Conservation (phyloP, 2,797 vertebrate species). For the Manis javanica region DNA sequence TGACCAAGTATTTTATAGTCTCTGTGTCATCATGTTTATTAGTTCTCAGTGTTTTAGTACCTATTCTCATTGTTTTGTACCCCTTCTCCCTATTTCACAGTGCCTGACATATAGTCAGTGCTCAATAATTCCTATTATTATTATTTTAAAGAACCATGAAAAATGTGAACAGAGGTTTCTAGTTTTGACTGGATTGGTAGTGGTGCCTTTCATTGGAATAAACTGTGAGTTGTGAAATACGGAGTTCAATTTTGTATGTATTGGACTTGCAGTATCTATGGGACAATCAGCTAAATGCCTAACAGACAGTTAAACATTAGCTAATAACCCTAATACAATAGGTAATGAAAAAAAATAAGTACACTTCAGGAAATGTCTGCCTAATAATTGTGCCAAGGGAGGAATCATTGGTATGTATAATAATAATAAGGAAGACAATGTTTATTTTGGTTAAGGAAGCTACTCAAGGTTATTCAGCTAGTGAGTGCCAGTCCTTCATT, state of each 20-base stretch:
- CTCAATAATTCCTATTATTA: background rate
- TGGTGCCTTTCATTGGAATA: background rate
- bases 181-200: background rate
- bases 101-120: background rate
- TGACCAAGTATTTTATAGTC: background rate
- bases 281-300: background rate
- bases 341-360: background rate
- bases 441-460: constrained; percentile 3
- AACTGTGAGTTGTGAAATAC: background rate
- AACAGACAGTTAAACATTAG: background rate
- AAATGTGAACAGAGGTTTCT: background rate
- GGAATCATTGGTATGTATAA: background rate
- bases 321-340: background rate
- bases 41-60: background rate
- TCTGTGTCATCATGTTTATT: background rate
- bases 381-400: background rate
- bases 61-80: background rate
- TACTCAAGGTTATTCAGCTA: background rate
- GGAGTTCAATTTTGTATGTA: background rate
- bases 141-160: background rate
- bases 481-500: background rate
- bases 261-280: background rate
- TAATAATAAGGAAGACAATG: background rate
- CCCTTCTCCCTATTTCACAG: background rate
- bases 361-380: background rate